These are phyloP conservation scores for Drosophila sulfurigaster DNA, from an alignment of 1,140 invertebrate genomes.

Conservation along the genomic window DNA sequence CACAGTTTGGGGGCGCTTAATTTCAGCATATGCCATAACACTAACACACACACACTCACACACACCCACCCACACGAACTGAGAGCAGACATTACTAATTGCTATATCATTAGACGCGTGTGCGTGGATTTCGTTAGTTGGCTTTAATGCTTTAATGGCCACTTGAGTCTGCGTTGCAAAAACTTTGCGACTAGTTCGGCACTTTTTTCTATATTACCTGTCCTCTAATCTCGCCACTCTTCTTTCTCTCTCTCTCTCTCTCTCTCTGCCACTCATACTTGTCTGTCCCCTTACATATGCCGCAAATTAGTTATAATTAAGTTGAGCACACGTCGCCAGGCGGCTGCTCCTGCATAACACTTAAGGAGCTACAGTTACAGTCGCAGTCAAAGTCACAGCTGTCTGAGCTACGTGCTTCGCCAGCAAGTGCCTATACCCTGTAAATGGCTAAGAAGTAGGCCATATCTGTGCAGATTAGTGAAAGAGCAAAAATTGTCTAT, in stretches of 20 bases:
- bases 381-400: slow-evolving; percentile 56
- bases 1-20: slow-evolving; percentile 44
- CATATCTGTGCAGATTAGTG: background rate
- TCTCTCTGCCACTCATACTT: background rate
- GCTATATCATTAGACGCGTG: slow-evolving; percentile 63
- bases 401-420: slow-evolving; percentile 59
- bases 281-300: slow-evolving; percentile 59
- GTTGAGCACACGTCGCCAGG: slow-evolving; percentile 69
- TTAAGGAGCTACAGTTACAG: slow-evolving; percentile 66
- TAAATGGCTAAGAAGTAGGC: background rate
- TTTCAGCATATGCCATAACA: slow-evolving; percentile 33
- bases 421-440: slow-evolving; percentile 55
- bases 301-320: slow-evolving; percentile 83
- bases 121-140: slow-evolving; percentile 13
- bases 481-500: no score
- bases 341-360: slow-evolving; percentile 51
- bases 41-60: slow-evolving; percentile 10
- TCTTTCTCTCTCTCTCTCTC: background rate
- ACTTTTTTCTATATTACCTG: slow-evolving; percentile 46
- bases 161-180: slow-evolving; percentile 74
- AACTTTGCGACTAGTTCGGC: slow-evolving; percentile 56
- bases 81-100: slow-evolving; percentile 52
- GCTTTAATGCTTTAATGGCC: slow-evolving; percentile 79
- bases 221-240: background rate
- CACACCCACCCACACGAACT: slow-evolving; percentile 12